These are phyloP conservation scores for Urechis unicinctus DNA, from an alignment of 2,888 invertebrate species.

Conservation along the genomic window DNA sequence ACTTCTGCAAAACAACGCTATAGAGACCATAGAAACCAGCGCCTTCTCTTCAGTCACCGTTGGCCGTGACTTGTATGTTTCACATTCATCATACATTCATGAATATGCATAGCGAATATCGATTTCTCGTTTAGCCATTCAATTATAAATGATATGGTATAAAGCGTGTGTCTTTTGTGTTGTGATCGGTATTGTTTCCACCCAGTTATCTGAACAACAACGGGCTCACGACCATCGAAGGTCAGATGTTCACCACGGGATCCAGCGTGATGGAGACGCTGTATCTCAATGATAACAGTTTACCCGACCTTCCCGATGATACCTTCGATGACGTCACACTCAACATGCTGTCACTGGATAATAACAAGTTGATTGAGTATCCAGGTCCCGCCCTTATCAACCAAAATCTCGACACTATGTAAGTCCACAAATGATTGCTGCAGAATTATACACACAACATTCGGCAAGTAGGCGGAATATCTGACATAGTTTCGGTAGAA, in stretches of 20 bases:
- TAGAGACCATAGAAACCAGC: slow-evolving; percentile 13
- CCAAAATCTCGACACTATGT: no score
- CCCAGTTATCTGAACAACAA: slow-evolving; percentile 13
- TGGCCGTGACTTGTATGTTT: slow-evolving; percentile 11
- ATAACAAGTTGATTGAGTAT: slow-evolving; percentile 22
- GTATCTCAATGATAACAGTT: slow-evolving; percentile 19
- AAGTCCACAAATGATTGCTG: no score
- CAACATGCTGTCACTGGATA: slow-evolving; percentile 13
- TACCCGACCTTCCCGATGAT: slow-evolving; percentile 19
- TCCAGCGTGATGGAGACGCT: slow-evolving; percentile 12
- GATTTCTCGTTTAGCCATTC: no score
- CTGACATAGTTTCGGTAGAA: no score
- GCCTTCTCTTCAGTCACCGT: slow-evolving; percentile 12
- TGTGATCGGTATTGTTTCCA: no score
- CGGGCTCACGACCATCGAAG: slow-evolving; percentile 8
- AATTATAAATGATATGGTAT: no score
- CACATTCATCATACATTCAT: no score
- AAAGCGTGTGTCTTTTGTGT: no score
- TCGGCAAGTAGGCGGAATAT: no score
- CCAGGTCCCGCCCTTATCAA: slow-evolving; percentile 19
- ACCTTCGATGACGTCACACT: slow-evolving; percentile 23
- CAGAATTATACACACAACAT: no score
- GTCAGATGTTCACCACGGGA: slow-evolving; percentile 13
- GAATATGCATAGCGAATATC: no score
- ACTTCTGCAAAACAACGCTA: slow-evolving; percentile 20